Base-by-base conservation (phyloP, 2,888 invertebrate genomes). In the Stenichneumon culpator region DNA sequence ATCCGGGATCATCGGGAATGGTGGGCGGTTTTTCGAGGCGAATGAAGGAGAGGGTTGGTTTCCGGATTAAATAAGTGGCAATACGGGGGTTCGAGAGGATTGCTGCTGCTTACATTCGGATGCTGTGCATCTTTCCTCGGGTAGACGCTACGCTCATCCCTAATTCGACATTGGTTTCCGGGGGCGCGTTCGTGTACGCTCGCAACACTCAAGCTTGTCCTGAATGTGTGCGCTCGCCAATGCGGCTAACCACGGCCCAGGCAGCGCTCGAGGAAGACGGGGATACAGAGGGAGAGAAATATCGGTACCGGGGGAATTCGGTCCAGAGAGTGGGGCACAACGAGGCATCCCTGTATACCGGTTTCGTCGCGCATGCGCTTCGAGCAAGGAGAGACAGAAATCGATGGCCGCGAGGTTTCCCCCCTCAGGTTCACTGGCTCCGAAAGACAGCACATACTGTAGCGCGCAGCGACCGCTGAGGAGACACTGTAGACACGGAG, bases 381-480 rank as follows among this genome's bases (percentile, higher is more conserved):
- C 0, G 19, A 70, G 22, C 28, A 70, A 79, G 80, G 73, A 82
- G 86, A 87, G 84, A 80, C 87, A 90, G 89, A 91, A 92, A 92
- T 92, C 92, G 92, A 93, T 93, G 92, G 91, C 88, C 89, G 91
- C 90, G 77, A 44, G 79, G 57, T 81, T 78, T 78, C 69, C 82
- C 87, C 87, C 86, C 88, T 86, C 88, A 86, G 83, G 84, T 84
- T 88, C 80, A 69, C 77, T 52, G 83, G 68, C 81, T 85, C 80
- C 47, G 74, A 47, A 70, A 79, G 73, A 69, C 79, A 77, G 82
- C 83, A 72, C 82, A 77, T 75, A 84, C 77, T 83, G 74, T 83
- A 75, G 32, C 16, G 2, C 72, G 52, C 63, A 60, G 77, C 52
- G 28, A 44, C 68, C 44, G 82, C 74, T 28, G 39, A 73, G 73